These are phyloP conservation scores for Eidolon helvum DNA, from an alignment of 2,113 vertebrate genomes.

Conservation along the genomic window DNA sequence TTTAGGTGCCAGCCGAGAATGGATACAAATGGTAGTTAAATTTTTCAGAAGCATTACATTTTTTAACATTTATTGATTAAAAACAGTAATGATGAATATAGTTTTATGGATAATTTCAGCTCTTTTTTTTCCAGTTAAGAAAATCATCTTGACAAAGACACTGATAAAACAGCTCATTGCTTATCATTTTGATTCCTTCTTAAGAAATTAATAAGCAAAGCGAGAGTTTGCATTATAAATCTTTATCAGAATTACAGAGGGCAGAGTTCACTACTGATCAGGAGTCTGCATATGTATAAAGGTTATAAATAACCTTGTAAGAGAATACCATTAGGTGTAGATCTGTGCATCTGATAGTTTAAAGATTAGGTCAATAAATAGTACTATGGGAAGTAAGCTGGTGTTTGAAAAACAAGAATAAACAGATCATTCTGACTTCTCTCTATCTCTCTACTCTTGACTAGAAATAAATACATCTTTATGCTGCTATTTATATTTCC, in stretches of 20 bases:
- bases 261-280: conserved; percentile 16
- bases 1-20: background rate
- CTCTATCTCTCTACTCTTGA: background rate
- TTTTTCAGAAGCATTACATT: background rate
- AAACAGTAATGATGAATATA: background rate
- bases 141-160: background rate
- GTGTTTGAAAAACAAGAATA: background rate
- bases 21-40: background rate
- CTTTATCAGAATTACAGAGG: background rate
- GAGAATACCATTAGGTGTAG: background rate
- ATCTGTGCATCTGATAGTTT: background rate
- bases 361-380: background rate
- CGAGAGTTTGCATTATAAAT: background rate
- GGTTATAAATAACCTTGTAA: background rate
- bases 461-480: conserved; percentile 4
- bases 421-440: background rate
- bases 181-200: conserved; percentile 39
- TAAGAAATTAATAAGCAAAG: conserved; percentile 38
- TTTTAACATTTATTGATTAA: background rate
- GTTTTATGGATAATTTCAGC: background rate
- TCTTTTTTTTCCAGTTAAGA: background rate
- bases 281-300: background rate
- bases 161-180: background rate
- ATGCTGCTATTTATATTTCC: background rate
- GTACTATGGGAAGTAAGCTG: background rate